phyloP scores from a whole-genome alignment of 2,888 invertebrate genomes.

The Agrochola lota region DNA sequence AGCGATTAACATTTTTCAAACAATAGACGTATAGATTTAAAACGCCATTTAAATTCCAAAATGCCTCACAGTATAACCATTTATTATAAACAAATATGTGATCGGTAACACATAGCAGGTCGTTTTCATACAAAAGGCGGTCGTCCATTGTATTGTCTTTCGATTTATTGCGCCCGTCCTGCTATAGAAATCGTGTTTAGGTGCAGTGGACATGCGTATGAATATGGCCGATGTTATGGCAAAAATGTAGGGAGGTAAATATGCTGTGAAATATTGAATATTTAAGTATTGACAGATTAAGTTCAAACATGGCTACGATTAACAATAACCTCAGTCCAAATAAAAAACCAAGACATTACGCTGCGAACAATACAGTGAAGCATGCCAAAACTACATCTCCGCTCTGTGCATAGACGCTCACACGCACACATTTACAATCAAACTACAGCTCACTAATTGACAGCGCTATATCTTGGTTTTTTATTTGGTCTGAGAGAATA shows the following conservation, averaged over 20 bases:
- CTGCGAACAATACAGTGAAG: too few species aligned
- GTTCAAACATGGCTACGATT: background rate
- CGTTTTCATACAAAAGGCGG: constrained; percentile 80
- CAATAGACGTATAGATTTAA: constrained; percentile 55
- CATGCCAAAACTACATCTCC: too few species aligned
- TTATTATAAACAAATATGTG: constrained; percentile 77
- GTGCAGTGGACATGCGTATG: constrained; percentile 33
- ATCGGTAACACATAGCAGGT: constrained; percentile 79
- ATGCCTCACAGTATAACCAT: constrained; percentile 57
- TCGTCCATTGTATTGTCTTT: constrained; percentile 76
- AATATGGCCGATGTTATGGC: background rate
- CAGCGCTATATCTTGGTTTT: too few species aligned
- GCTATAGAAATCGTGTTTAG: constrained; percentile 57
- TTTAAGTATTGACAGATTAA: background rate
- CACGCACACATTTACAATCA: too few species aligned
- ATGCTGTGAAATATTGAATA: background rate
- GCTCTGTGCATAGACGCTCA: too few species aligned
- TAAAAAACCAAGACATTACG: too few species aligned
- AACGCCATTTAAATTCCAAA: constrained; percentile 64
- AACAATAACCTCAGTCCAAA: too few species aligned
- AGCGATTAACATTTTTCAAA: constrained; percentile 55
- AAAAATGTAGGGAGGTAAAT: background rate
- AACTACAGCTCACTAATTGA: too few species aligned
- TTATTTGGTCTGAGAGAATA: background rate
- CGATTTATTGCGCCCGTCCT: constrained; percentile 77